Conservation (phyloP, 2,888 invertebrate genomes). For the Tenthredo notha region DNA sequence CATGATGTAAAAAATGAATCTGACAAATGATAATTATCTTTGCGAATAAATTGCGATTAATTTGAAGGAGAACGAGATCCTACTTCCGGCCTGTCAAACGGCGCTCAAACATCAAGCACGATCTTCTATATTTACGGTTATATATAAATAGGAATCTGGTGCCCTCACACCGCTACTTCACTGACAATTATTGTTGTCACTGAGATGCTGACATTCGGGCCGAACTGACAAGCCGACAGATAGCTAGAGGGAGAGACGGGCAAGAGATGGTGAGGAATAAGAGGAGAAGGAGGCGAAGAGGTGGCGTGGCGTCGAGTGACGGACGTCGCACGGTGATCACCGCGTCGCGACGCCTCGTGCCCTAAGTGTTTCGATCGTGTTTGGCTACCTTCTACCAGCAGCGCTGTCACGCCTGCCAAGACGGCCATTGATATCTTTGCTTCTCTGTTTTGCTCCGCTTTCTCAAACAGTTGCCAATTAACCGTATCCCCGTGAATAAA, state of each 20-base stretch:
- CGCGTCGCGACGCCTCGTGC: constrained; percentile 70
- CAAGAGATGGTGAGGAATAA: constrained; percentile 53
- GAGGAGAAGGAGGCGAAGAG: constrained; percentile 61
- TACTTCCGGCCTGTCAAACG: constrained; percentile 25
- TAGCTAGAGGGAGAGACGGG: constrained; percentile 67
- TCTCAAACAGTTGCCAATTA: constrained; percentile 54
- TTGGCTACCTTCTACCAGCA: constrained; percentile 57
- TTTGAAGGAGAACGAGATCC: neutral
- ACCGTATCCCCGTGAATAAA: constrained; percentile 30
- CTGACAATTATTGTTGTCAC: constrained; percentile 77
- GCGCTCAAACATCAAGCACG: neutral
- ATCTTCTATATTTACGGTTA: constrained; percentile 32
- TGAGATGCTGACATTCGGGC: constrained; percentile 71
- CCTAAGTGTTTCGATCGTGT: constrained; percentile 54
- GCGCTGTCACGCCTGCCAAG: constrained; percentile 61
- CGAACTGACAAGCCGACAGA: constrained; percentile 74
- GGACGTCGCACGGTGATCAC: constrained; percentile 75
- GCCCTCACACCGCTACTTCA: constrained; percentile 66
- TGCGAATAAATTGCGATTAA: neutral
- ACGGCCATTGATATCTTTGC: constrained; percentile 58
- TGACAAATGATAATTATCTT: neutral
- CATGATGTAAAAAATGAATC: neutral
- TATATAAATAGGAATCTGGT: constrained; percentile 39
- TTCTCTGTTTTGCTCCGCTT: constrained; percentile 39
- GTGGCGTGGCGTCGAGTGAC: constrained; percentile 70